Percentiles rank a stretch among this genome's conserved stretches.
These are phyloP conservation scores for Rhombomys opimus DNA, from an alignment of 2,113 vertebrate species.

Conservation along the genomic window DNA sequence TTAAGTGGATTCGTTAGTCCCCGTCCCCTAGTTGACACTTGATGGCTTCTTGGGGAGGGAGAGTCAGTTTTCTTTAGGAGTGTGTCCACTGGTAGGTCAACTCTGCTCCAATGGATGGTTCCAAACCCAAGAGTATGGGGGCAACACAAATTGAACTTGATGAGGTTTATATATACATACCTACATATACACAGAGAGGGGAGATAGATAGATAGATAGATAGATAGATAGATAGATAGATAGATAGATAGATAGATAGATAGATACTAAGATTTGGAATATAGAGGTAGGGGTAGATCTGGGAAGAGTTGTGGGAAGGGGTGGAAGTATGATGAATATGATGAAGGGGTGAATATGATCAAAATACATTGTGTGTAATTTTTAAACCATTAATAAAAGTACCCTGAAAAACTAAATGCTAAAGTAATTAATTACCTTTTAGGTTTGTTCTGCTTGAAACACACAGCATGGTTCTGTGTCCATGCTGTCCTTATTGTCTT, in stretches of 20 bases:
- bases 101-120: not conserved
- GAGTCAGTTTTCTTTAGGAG: not conserved
- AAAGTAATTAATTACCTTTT: conserved; percentile 24
- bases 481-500: not conserved
- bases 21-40: not conserved
- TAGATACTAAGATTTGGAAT: not conserved
- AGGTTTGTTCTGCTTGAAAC: not conserved
- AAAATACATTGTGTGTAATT: not conserved
- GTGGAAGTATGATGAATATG: too few relatives aligned
- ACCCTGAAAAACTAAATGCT: not conserved
- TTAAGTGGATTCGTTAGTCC: not conserved
- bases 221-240: not conserved
- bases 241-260: not conserved
- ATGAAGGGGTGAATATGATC: too few relatives aligned
- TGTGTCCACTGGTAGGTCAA: not conserved
- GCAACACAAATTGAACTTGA: not conserved
- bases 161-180: not conserved
- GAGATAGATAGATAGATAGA: not conserved
- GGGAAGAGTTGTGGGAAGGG: not conserved
- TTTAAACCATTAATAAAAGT: not conserved
- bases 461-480: not conserved
- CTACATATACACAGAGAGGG: too few relatives aligned
- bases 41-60: not conserved
- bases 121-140: not conserved
- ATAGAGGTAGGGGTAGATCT: not conserved